A percentile compares a stretch with the other conserved stretches of the same genome.
phyloP scores from a whole-genome alignment of 2,888 invertebrate genomes.

The Deilephila porcellus region DNA sequence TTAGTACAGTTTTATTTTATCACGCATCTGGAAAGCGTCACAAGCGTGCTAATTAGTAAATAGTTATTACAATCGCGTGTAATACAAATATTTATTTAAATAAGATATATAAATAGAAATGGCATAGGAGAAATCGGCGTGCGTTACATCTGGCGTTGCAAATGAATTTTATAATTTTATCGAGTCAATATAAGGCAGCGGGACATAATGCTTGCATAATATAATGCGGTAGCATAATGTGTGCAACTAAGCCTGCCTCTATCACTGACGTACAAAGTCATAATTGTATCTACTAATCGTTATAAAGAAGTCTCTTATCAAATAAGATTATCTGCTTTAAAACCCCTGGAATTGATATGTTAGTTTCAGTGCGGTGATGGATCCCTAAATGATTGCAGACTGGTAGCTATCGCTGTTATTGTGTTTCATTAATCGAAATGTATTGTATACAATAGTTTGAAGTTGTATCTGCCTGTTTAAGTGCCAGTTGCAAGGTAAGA shows the following conservation, averaged over 20 bases:
- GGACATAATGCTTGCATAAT: slow-evolving; percentile 9
- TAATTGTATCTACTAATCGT: slow-evolving; percentile 72
- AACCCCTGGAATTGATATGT: slow-evolving; percentile 70
- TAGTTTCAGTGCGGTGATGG: slow-evolving; percentile 69
- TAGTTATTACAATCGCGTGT: no score
- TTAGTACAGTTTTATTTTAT: no score
- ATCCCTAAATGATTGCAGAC: slow-evolving; percentile 54
- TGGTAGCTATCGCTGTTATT: slow-evolving; percentile 40
- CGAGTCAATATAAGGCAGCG: background rate
- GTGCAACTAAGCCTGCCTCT: slow-evolving; percentile 25
- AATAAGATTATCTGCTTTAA: slow-evolving; percentile 79
- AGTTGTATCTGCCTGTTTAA: background rate
- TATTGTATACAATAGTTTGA: slow-evolving; percentile 20
- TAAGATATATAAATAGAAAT: background rate
- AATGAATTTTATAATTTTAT: background rate
- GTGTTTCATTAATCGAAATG: slow-evolving; percentile 21
- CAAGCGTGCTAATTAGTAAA: no score
- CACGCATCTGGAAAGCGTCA: no score
- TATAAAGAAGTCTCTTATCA: slow-evolving; percentile 70
- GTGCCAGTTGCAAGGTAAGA: slow-evolving; percentile 21
- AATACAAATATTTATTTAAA: background rate
- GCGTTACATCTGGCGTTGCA: background rate
- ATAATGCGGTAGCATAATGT: slow-evolving; percentile 2
- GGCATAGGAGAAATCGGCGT: background rate
- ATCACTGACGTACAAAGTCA: slow-evolving; percentile 43